Evolutionary conservation across 2,113 vertebrate genomes (phyloP), one percentile per base, ranked within the genome.

Genomic region (Geococcyx californianus): DNA sequence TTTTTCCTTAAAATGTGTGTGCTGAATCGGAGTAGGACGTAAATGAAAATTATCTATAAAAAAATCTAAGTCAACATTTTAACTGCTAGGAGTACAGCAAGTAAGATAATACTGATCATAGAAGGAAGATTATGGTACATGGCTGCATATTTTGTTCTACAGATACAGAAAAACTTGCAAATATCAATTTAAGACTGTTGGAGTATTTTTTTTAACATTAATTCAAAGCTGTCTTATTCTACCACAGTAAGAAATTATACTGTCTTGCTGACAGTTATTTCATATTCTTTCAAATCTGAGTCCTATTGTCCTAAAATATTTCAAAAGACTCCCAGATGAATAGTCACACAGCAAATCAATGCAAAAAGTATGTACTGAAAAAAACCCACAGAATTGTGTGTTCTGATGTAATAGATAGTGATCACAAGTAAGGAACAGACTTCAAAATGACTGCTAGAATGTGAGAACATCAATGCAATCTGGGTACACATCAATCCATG

Each of bases 321-420:
- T 64, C 13, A 78, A 33, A 87, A 69, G 26, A 26, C 69, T 6
- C 13, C 6, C 34, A 56, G 38, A 56, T 56, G 13, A 52, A 21
- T 6, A 84, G 24, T 36, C 55, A 69, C 14, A 47, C 11, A 63
- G 6, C 14, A 70, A 76, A 77, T 76, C 42, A 64, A 15, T 62
- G 19, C 11, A 52, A 70, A 76, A 70, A 6, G 11, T 49, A 28
- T 4, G 21, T 36, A 75, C 7, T 44, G 31, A 34, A 86, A 72
- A 47, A 59, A 33, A 0, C 1, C 1, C 31, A 31, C 25, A 28
- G 49, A 63, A 28, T 26, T 10, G 8, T 7, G 1, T 29, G 14
- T 79, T 73, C 38, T 26, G 29, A 28, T 73, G 13, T 72, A 51
- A 51, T 80, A 40, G 18, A 13, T 31, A 62, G 33, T 56, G 45